A percentile compares a stretch with the other conserved stretches of the same genome.
Conservation (phyloP, 2,113 vertebrate genomes). For the Herpetotheres cachinnans region DNA sequence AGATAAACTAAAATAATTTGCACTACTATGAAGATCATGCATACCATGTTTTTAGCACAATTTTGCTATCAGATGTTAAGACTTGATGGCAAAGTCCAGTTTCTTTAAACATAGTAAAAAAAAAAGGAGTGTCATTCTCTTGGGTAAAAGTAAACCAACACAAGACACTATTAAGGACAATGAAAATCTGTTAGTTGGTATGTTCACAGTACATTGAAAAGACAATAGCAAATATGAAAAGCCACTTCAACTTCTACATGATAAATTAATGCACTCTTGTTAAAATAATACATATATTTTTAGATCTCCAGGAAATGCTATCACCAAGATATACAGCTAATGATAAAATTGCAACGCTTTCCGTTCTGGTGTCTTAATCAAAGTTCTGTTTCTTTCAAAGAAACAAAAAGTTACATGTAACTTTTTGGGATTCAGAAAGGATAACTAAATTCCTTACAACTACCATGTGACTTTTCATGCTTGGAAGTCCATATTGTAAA, state of each 20-base stretch:
- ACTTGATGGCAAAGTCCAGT: neutral
- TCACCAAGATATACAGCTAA: neutral
- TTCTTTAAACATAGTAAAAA: neutral
- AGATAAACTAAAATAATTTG: neutral
- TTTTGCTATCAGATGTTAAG: neutral
- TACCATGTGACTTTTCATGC: neutral
- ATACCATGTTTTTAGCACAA: neutral
- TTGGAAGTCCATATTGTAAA: conserved; percentile 10
- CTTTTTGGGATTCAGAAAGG: neutral
- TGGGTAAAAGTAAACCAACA: neutral
- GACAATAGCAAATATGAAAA: neutral
- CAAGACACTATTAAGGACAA: neutral
- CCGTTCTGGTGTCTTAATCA: neutral
- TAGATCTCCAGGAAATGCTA: neutral
- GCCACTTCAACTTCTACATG: neutral
- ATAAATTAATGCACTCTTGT: neutral
- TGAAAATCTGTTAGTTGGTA: neutral
- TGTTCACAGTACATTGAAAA: neutral
- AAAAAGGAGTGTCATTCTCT: neutral
- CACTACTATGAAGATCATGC: neutral
- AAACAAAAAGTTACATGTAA: neutral
- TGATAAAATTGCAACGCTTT: neutral
- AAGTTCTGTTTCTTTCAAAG: neutral
- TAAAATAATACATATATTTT: neutral
- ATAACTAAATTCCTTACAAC: neutral